A percentile compares a stretch with the other conserved stretches of the same genome.
Evolutionary conservation across 2,113 vertebrate species (phyloP).

Genomic region (Equus przewalskii): DNA sequence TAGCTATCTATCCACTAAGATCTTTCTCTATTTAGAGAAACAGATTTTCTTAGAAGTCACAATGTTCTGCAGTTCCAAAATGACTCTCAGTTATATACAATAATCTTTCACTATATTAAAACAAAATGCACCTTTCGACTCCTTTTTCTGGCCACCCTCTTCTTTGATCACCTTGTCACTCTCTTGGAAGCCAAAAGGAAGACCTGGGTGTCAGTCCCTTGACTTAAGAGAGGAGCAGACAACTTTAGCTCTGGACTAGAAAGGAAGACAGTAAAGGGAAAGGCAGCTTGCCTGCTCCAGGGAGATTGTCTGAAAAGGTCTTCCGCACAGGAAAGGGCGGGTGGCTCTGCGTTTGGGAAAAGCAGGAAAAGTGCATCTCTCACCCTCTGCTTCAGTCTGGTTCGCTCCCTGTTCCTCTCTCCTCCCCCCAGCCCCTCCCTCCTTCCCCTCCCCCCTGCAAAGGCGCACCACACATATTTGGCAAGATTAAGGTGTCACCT

Average conservation of each 20-base stretch:
- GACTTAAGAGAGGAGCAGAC: neutral
- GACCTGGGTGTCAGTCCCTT: neutral
- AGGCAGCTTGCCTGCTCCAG: neutral
- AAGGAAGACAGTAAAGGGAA: neutral
- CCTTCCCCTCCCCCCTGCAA: neutral
- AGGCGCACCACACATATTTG: slow-evolving; percentile 85
- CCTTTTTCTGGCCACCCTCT: neutral
- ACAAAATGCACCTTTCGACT: neutral
- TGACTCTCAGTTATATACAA: neutral
- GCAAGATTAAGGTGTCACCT: slow-evolving; percentile 88
- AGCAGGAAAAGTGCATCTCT: neutral
- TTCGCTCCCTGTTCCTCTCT: neutral
- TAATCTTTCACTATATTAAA: neutral
- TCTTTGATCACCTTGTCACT: neutral
- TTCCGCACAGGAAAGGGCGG: neutral
- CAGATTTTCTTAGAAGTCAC: neutral
- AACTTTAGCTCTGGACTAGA: neutral
- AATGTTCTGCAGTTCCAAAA: neutral
- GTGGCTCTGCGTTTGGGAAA: neutral
- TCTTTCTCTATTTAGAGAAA: neutral
- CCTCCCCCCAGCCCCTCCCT: neutral
- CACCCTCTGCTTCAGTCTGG: neutral
- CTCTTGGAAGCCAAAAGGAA: neutral
- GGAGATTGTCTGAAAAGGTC: neutral
- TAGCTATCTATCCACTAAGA: neutral